These are phyloP conservation scores for Psittacula derbiana DNA, from an alignment of 2,797 vertebrate species.

Conservation along the genomic window DNA sequence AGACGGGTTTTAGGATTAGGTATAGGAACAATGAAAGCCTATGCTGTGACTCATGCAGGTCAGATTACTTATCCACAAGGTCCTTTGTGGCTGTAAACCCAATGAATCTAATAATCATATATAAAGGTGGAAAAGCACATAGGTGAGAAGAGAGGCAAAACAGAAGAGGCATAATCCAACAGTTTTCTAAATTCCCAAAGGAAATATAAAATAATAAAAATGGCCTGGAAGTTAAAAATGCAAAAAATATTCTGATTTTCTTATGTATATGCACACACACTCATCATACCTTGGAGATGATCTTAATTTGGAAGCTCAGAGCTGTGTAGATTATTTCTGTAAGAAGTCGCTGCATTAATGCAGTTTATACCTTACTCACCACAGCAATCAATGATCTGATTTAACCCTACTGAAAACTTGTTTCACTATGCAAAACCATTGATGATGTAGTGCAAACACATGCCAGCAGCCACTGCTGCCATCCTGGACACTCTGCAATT, in stretches of 20 bases:
- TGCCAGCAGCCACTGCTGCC: not conserved
- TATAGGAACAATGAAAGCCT: not conserved
- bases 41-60: not conserved
- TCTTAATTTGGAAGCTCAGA: not conserved
- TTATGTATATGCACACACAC: not conserved
- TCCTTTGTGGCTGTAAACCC: not conserved
- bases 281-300: not conserved
- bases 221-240: not conserved
- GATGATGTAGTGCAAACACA: not conserved
- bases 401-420: not conserved
- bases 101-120: conserved; percentile 11
- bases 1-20: conserved; percentile 4
- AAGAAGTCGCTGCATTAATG: not conserved
- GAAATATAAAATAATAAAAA: not conserved
- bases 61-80: not conserved
- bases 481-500: not conserved
- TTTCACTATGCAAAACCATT: not conserved
- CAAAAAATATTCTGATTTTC: not conserved
- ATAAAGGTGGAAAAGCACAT: not conserved
- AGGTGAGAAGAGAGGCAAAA: not conserved
- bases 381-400: not conserved
- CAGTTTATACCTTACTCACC: not conserved
- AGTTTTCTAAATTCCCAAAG: not conserved
- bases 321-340: not conserved
- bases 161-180: not conserved